Percentiles rank a stretch among this genome's conserved stretches.
phyloP scores from a whole-genome alignment of 1,140 invertebrate species.

The Schlechtendalia chinensis region DNA sequence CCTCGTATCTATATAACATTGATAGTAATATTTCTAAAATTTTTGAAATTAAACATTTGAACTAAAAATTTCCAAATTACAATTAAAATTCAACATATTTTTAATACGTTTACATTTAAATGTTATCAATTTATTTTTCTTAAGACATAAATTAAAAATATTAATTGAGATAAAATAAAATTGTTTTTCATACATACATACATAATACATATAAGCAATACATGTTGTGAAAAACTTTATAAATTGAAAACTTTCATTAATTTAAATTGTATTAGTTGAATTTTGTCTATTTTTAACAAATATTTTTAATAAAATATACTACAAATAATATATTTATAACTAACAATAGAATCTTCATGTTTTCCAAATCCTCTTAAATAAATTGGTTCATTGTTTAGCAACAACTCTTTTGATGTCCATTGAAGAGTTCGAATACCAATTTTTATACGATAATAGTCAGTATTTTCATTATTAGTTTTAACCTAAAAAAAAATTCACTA shows the following conservation, averaged over 20 bases:
- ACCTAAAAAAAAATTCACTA: background rate
- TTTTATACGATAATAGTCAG: constrained; percentile 78
- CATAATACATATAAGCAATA: too few species aligned
- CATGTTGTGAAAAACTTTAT: too few species aligned
- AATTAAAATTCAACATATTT: too few species aligned
- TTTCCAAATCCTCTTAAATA: constrained; percentile 91
- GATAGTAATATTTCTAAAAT: background rate
- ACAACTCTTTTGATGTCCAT: constrained; percentile 73
- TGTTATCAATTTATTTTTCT: too few species aligned
- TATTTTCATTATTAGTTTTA: constrained; percentile 2
- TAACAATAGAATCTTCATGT: constrained; percentile 90
- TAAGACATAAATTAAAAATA: too few species aligned
- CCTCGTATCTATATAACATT: constrained; percentile 68
- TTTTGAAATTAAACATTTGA: too few species aligned
- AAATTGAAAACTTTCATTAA: background rate
- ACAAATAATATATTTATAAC: constrained; percentile 53
- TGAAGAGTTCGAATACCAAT: constrained; percentile 81
- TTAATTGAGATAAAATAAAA: too few species aligned
- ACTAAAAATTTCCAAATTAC: too few species aligned
- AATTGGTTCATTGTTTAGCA: constrained; percentile 79
- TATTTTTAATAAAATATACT: background rate
- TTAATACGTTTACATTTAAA: too few species aligned
- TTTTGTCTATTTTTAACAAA: background rate
- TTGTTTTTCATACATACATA: too few species aligned
- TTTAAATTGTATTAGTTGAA: background rate